Conservation (phyloP, 2,113 vertebrate genomes). For the Lichenostomus cassidix region DNA sequence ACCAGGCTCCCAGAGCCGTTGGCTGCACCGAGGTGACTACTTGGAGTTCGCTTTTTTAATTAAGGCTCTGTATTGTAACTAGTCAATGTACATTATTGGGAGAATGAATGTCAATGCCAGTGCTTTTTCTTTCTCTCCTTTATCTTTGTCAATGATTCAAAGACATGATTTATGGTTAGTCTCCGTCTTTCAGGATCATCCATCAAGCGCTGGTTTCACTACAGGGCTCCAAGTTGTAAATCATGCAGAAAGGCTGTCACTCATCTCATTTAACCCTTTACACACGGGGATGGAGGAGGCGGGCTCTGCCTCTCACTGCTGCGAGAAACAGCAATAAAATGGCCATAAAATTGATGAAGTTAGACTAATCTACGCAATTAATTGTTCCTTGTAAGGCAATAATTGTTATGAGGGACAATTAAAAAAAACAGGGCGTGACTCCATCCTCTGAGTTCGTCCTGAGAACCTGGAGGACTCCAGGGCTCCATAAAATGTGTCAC, state of each 20-base stretch:
- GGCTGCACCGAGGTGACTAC: slow-evolving; percentile 63
- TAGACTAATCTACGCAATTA: slow-evolving; percentile 16
- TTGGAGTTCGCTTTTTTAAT: slow-evolving; percentile 90
- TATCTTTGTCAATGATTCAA: slow-evolving; percentile 99
- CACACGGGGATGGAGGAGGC: slow-evolving; percentile 24
- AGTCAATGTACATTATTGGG: slow-evolving; percentile 99
- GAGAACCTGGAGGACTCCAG: not conserved
- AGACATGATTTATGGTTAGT: slow-evolving; percentile 99
- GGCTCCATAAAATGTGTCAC: not conserved
- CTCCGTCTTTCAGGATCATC: slow-evolving; percentile 99
- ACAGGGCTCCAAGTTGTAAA: slow-evolving; percentile 98
- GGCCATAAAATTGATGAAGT: slow-evolving; percentile 8
- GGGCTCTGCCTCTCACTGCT: not conserved
- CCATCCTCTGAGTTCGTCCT: not conserved
- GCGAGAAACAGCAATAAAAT: slow-evolving; percentile 5
- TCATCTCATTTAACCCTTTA: slow-evolving; percentile 97
- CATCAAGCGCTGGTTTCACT: slow-evolving; percentile 97
- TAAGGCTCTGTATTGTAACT: slow-evolving; percentile 99
- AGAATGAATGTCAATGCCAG: slow-evolving; percentile 99
- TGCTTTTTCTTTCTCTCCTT: slow-evolving; percentile 97
- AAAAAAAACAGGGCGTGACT: not conserved
- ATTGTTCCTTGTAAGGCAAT: slow-evolving; percentile 45
- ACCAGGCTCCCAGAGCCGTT: not conserved
- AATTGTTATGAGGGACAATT: slow-evolving; percentile 26
- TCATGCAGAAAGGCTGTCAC: slow-evolving; percentile 99